These are phyloP conservation scores for Dryocosmus kuriphilus DNA, from an alignment of 2,888 invertebrate genomes.

Conservation along the genomic window DNA sequence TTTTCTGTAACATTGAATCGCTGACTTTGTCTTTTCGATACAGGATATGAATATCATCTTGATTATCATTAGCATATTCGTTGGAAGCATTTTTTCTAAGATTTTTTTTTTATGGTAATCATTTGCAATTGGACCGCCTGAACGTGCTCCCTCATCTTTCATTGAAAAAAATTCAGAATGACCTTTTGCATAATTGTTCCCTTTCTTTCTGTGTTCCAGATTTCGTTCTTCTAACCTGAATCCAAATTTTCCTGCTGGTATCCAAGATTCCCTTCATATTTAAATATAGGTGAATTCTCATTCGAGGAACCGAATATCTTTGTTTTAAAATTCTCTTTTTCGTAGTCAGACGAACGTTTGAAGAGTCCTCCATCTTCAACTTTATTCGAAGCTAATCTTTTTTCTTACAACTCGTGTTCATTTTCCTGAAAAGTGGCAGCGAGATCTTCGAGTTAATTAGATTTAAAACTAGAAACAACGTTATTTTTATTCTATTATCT, in stretches of 20 bases:
- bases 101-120: background rate
- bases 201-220: background rate
- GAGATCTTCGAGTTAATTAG: slow-evolving; percentile 7
- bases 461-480: background rate
- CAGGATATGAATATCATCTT: background rate
- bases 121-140: background rate
- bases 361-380: background rate
- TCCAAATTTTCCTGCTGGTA: background rate
- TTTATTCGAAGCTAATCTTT: background rate
- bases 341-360: slow-evolving; percentile 5
- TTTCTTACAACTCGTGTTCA: slow-evolving; percentile 3
- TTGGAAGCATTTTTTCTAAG: background rate
- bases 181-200: background rate
- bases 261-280: background rate
- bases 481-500: slow-evolving; percentile 14
- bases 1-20: background rate
- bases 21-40: background rate
- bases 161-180: background rate
- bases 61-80: slow-evolving; percentile 16
- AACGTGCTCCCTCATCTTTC: background rate
- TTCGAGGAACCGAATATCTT: no score
- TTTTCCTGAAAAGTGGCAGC: slow-evolving; percentile 33
- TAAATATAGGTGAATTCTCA: background rate
- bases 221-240: background rate
- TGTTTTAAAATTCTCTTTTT: no score